Evolutionary conservation across 2,888 invertebrate genomes (phyloP), one percentile per base, ranked within the genome.

Genomic region (Eupithecia subfuscata): DNA sequence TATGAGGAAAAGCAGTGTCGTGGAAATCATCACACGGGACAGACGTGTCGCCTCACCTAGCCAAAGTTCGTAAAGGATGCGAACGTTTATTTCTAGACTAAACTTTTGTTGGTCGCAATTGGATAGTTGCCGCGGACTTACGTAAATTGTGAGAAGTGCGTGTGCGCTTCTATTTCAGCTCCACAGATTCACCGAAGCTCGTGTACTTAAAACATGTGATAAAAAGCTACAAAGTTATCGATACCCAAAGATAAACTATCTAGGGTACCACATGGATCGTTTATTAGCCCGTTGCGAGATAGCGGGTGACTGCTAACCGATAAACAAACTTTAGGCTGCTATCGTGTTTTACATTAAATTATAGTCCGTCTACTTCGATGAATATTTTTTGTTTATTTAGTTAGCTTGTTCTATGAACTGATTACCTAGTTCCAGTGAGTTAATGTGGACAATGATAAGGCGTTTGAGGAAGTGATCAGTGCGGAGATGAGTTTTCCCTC

Each of bases 61-160:
- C 84, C 81, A 83, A 85, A 79, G 63, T 85, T 84, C 85, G 83
- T 80, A 87, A 89, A 90, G 88, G 90, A 89, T 90, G 87, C 85
- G 82, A 80, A 83, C 79, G 89, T 87, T 90, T 93, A 93, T 94
- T 94, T 92, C 86, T 83, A 87, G 90, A 88, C 60, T 77, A 76
- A 80, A 84, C 85, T 91, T 89, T 88, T 89, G 89, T 90, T 90
- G 80, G 85, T 90, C 88, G 83, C 80, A 87, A 92, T 91, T 84
- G 86, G 84, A 88, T 88, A 86, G 83, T 85, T 84, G 84, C 83
- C 81, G 83, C 83, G 82, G 84, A 83, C 85, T 86, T 92, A 92
- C 89, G 89, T 91, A 89, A 92, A 90, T 82, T 82, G 83, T 83
- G 79, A 69, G 76, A 81, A 82, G 78, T 82, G 81, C 73, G 79